A percentile compares a stretch with the other conserved stretches of the same genome.
phyloP scores from a whole-genome alignment of 2,797 vertebrate genomes.

The Salmo trutta region DNA sequence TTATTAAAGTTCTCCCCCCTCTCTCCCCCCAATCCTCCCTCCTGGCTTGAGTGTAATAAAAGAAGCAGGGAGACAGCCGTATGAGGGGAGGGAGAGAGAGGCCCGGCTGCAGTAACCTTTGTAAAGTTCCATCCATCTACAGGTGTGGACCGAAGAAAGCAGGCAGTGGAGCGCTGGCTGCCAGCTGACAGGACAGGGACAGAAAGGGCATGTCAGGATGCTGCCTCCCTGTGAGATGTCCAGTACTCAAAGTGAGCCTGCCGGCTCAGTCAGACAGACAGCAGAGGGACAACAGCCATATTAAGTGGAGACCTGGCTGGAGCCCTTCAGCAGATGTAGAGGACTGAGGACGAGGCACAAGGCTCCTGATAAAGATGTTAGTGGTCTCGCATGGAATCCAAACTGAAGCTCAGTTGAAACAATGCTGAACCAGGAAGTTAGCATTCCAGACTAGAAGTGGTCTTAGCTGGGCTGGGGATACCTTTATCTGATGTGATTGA shows the following conservation, averaged over 20 bases:
- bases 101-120: not conserved
- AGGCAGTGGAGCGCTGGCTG: conserved; percentile 30
- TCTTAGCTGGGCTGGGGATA: not conserved
- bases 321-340: conserved; percentile 69
- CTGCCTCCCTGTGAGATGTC: conserved; percentile 65
- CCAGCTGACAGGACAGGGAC: conserved; percentile 65
- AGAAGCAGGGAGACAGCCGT: conserved; percentile 62
- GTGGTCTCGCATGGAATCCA: no score
- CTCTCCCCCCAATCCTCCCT: conserved; percentile 2
- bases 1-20: conserved; percentile 49
- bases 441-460: not conserved
- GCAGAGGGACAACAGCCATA: conserved; percentile 70
- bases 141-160: conserved; percentile 58
- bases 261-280: conserved; percentile 63
- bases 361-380: conserved; percentile 13
- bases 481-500: no score
- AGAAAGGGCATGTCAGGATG: conserved; percentile 62
- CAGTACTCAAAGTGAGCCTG: conserved; percentile 73
- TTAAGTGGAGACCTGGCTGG: conserved; percentile 74
- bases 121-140: not conserved
- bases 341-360: conserved; percentile 39
- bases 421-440: not conserved
- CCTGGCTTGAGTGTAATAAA: conserved; percentile 43
- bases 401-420: not conserved
- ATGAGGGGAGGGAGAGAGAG: conserved; percentile 28